Conservation (phyloP, 2,113 vertebrate species). For the Spermophilus dauricus region DNA sequence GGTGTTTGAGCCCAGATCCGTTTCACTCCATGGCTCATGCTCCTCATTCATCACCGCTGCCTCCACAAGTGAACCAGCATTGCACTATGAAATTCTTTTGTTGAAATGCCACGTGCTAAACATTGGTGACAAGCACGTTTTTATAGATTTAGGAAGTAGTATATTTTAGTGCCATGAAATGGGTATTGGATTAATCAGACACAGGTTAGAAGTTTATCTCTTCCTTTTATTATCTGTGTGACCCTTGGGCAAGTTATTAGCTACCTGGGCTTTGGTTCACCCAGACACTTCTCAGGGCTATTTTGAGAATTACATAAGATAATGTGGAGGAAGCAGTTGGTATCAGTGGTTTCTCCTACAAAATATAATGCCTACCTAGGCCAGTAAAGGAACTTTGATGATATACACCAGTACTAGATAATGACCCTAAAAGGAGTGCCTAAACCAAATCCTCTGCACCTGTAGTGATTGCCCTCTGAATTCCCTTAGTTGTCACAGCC, state of each 20-base stretch:
- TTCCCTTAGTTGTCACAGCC: background rate
- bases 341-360: background rate
- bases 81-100: background rate
- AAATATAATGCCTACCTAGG: background rate
- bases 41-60: background rate
- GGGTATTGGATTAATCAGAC: background rate
- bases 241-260: background rate
- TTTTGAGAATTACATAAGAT: background rate
- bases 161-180: background rate
- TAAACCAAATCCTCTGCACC: background rate
- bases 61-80: background rate
- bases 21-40: background rate
- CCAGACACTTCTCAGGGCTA: background rate
- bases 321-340: background rate
- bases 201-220: background rate
- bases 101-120: background rate
- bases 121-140: background rate
- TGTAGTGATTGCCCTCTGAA: accelerated
- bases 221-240: background rate
- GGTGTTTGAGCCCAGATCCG: background rate
- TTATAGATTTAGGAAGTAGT: background rate
- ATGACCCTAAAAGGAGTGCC: background rate
- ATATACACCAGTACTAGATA: background rate
- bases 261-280: background rate
- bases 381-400: background rate